A percentile compares a stretch with the other conserved stretches of the same genome.
Evolutionary conservation across 2,797 vertebrate species (phyloP).

Genomic region (Muscicapa striata): DNA sequence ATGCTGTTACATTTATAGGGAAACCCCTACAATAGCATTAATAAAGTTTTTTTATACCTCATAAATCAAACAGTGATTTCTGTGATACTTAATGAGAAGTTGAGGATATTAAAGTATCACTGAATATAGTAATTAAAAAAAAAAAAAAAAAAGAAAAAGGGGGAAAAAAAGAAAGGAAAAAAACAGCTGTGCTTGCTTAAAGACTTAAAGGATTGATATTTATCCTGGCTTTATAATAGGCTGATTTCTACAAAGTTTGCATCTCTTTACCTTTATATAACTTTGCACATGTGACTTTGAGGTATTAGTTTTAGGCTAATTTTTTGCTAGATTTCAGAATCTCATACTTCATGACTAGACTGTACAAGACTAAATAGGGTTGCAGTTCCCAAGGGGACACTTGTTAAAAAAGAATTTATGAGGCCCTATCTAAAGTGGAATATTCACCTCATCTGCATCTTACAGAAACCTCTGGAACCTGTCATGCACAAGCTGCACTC

Average conservation of each 20-base stretch:
- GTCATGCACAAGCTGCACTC: not conserved
- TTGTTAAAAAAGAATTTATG: not conserved
- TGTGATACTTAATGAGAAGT: slow-evolving; percentile 7
- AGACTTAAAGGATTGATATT: slow-evolving; percentile 29
- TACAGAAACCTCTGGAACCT: not conserved
- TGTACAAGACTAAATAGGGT: not conserved
- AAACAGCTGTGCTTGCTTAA: not conserved
- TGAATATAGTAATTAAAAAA: not conserved
- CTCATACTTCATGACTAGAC: not conserved
- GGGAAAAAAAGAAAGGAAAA: not conserved
- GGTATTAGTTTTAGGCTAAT: slow-evolving; percentile 10
- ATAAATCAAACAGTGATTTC: not conserved
- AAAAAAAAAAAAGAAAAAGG: not conserved
- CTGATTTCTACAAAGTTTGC: slow-evolving; percentile 3
- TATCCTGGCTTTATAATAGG: slow-evolving; percentile 12
- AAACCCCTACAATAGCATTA: not conserved
- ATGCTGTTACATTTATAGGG: not conserved
- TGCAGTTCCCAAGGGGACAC: not conserved
- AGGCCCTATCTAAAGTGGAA: not conserved
- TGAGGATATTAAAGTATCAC: slow-evolving; percentile 4
- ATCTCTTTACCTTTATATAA: slow-evolving; percentile 15
- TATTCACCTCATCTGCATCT: slow-evolving; percentile 23
- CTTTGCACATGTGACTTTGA: not conserved
- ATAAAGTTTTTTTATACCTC: not conserved
- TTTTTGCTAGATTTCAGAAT: slow-evolving; percentile 3